Percentiles rank a stretch among this genome's conserved stretches.
These are phyloP conservation scores for Lophochroa leadbeateri DNA, from an alignment of 2,113 vertebrate genomes.

Conservation along the genomic window DNA sequence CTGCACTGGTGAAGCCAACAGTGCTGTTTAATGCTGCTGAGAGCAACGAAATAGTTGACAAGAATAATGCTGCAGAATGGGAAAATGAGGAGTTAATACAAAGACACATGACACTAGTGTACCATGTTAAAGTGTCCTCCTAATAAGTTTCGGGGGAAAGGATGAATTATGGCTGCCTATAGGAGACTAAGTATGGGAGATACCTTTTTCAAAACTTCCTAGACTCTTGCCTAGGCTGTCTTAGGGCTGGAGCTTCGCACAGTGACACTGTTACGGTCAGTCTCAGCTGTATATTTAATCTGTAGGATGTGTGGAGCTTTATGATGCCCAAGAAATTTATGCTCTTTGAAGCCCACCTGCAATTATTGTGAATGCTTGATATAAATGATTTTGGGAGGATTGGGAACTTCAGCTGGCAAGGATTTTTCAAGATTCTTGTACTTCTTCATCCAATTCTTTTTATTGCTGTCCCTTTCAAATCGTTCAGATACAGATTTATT, in stretches of 20 bases:
- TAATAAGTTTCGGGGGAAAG: not conserved
- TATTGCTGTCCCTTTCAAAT: not conserved
- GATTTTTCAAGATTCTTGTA: not conserved
- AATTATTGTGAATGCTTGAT: not conserved
- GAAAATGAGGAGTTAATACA: not conserved
- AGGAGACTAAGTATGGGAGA: not conserved
- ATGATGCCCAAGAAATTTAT: not conserved
- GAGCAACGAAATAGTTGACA: not conserved
- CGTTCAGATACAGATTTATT: not conserved
- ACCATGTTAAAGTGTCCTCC: not conserved
- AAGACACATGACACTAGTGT: fast-evolving
- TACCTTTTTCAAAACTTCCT: not conserved
- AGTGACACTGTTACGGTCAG: not conserved
- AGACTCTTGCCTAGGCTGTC: not conserved
- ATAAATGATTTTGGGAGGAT: not conserved
- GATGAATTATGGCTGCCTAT: not conserved
- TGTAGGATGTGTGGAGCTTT: not conserved
- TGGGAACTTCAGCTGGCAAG: not conserved
- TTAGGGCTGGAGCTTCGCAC: not conserved
- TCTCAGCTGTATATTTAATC: not conserved
- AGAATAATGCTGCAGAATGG: not conserved
- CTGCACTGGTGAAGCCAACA: not conserved
- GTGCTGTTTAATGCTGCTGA: not conserved
- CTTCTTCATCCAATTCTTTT: not conserved
- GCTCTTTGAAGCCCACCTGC: not conserved